These are phyloP conservation scores for Andrena chrysosceles DNA, from an alignment of 2,888 invertebrate genomes.

Conservation along the genomic window DNA sequence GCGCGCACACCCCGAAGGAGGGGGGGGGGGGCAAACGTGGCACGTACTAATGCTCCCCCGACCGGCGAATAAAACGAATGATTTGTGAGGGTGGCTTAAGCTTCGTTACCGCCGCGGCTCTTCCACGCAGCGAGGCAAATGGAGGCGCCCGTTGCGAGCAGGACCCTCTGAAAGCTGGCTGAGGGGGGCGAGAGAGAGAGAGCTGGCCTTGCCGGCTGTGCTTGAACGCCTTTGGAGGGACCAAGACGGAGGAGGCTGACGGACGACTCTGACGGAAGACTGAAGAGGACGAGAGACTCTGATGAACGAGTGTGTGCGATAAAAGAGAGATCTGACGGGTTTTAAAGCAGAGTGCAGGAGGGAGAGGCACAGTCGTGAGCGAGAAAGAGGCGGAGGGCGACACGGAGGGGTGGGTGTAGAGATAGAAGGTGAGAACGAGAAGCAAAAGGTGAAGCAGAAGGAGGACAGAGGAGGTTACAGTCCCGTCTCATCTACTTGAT, in stretches of 20 bases:
- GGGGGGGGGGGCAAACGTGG: constrained; percentile 25
- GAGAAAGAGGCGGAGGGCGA: constrained; percentile 20
- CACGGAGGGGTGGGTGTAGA: not conserved
- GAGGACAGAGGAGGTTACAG: constrained; percentile 57
- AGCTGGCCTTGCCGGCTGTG: not conserved
- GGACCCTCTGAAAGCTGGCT: constrained; percentile 29
- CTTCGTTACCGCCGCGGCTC: constrained; percentile 76
- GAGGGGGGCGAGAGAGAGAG: not conserved
- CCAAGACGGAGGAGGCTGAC: not conserved
- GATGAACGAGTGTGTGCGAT: constrained; percentile 37
- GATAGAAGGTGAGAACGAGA: constrained; percentile 33
- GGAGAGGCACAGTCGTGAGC: not conserved
- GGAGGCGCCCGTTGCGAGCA: constrained; percentile 39
- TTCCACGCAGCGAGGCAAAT: constrained; percentile 65
- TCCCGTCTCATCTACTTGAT: constrained; percentile 80
- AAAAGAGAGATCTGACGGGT: constrained; percentile 49
- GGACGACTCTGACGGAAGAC: not conserved
- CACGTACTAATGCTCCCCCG: constrained; percentile 62
- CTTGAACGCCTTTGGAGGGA: not conserved
- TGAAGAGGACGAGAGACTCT: not conserved
- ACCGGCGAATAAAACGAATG: constrained; percentile 76
- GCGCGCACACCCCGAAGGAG: not conserved
- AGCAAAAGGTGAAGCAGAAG: constrained; percentile 30
- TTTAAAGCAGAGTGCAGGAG: constrained; percentile 5
- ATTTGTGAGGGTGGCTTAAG: constrained; percentile 80